Percentiles rank a stretch among this genome's conserved stretches.
Conservation (phyloP, 2,888 invertebrate genomes). For the Ellobium chinense region DNA sequence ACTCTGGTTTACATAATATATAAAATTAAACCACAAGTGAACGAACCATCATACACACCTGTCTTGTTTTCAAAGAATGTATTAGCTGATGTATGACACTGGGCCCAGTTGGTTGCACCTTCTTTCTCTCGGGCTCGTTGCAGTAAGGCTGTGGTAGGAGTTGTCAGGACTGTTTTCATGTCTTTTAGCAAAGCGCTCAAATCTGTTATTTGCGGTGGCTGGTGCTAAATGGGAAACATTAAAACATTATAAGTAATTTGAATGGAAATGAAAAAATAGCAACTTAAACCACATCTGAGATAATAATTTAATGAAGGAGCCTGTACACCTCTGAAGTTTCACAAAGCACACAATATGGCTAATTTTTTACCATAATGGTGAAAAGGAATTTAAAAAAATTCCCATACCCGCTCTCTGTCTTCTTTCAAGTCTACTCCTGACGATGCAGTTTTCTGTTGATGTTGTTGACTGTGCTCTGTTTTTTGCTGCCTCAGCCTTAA, state of each 20-base stretch:
- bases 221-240: background rate
- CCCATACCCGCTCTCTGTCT: conserved; percentile 34
- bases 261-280: background rate
- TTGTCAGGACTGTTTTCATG: conserved; percentile 33
- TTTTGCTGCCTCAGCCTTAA: background rate
- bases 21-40: background rate
- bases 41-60: conserved; percentile 49
- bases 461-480: conserved; percentile 13
- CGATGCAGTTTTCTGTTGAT: conserved; percentile 10
- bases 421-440: conserved; percentile 28
- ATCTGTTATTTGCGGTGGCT: conserved; percentile 35
- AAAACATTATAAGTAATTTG: background rate
- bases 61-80: conserved; percentile 62
- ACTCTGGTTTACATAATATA: background rate
- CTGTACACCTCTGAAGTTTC: too few relatives aligned
- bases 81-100: conserved; percentile 54
- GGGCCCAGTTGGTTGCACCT: conserved; percentile 37
- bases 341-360: too few relatives aligned
- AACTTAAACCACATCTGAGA: background rate
- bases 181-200: conserved; percentile 29
- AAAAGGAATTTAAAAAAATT: too few relatives aligned
- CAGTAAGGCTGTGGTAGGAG: conserved; percentile 37
- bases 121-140: conserved; percentile 13
- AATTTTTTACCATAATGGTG: too few relatives aligned
- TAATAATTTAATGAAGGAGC: background rate